These are phyloP conservation scores for Gymnocephalus cernua DNA, from an alignment of 2,113 vertebrate species.

Conservation along the genomic window DNA sequence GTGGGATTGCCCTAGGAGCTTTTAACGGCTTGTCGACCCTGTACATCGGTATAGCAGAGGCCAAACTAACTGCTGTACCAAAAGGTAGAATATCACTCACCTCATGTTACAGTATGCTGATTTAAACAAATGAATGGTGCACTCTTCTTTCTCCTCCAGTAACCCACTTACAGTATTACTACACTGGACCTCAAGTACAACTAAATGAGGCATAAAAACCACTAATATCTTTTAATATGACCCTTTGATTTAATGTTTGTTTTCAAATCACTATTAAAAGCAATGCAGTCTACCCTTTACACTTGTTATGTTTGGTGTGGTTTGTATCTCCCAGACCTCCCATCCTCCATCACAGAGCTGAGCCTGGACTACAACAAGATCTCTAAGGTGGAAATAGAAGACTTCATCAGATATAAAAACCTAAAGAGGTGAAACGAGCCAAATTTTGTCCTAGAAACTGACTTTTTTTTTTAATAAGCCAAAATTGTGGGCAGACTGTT, in stretches of 20 bases:
- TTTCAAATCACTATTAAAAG: background rate
- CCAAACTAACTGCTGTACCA: slow-evolving; percentile 92
- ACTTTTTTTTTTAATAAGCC: too few relatives aligned
- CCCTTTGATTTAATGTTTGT: background rate
- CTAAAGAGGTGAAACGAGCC: slow-evolving; percentile 87
- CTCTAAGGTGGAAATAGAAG: slow-evolving; percentile 91
- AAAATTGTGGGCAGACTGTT: too few relatives aligned
- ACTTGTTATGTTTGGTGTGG: background rate
- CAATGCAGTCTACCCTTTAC: background rate
- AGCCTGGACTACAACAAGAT: slow-evolving; percentile 97
- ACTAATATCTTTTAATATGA: background rate
- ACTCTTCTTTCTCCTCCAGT: background rate
- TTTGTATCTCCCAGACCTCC: slow-evolving; percentile 82
- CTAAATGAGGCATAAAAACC: background rate
- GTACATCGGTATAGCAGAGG: slow-evolving; percentile 94
- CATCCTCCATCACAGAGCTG: slow-evolving; percentile 91
- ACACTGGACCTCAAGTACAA: background rate
- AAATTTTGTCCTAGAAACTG: background rate
- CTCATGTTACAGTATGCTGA: background rate
- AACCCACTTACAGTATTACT: background rate
- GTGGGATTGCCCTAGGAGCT: slow-evolving; percentile 92
- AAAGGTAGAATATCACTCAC: slow-evolving; percentile 87
- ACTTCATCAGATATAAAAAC: slow-evolving; percentile 94
- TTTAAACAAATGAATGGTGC: background rate
- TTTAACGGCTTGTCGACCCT: slow-evolving; percentile 93